These are phyloP conservation scores for Hoplodrina blanda DNA, from an alignment of 2,888 invertebrate genomes.

Conservation along the genomic window DNA sequence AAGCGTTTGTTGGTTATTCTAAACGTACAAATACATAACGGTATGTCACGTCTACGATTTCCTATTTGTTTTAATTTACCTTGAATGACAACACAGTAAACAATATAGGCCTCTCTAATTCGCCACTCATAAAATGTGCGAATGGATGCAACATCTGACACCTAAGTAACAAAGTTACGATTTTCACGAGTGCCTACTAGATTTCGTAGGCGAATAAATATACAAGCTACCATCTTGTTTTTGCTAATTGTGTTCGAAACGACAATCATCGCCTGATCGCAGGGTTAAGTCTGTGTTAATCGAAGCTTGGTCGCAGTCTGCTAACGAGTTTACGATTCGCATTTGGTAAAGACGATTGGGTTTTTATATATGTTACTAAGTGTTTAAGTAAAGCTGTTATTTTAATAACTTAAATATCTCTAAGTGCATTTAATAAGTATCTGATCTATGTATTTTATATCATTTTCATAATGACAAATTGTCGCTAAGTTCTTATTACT, in stretches of 20 bases:
- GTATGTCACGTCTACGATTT: background rate
- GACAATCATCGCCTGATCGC: slow-evolving; percentile 34
- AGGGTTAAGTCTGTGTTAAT: slow-evolving; percentile 50
- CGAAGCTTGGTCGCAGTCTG: slow-evolving; percentile 29
- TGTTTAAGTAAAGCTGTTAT: background rate
- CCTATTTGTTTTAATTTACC: slow-evolving; percentile 33
- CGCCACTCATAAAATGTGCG: slow-evolving; percentile 33
- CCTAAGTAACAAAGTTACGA: slow-evolving; percentile 33
- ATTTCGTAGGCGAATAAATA: slow-evolving; percentile 45
- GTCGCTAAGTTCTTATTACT: too few species aligned
- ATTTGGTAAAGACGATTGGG: slow-evolving; percentile 66
- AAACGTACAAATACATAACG: background rate
- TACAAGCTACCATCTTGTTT: slow-evolving; percentile 28
- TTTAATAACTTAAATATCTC: too few species aligned
- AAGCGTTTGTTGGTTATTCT: too few species aligned
- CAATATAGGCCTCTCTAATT: slow-evolving; percentile 40
- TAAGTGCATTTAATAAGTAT: background rate
- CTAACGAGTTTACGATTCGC: slow-evolving; percentile 66
- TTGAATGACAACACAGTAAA: slow-evolving; percentile 37
- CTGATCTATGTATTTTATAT: background rate
- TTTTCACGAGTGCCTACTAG: slow-evolving; percentile 51
- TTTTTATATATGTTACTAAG: background rate
- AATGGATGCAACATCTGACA: slow-evolving; percentile 48
- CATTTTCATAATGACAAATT: too few species aligned
- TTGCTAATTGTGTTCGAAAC: slow-evolving; percentile 45